Evolutionary conservation across 2,797 vertebrate species (phyloP).

Genomic region (Babyrousa celebensis): DNA sequence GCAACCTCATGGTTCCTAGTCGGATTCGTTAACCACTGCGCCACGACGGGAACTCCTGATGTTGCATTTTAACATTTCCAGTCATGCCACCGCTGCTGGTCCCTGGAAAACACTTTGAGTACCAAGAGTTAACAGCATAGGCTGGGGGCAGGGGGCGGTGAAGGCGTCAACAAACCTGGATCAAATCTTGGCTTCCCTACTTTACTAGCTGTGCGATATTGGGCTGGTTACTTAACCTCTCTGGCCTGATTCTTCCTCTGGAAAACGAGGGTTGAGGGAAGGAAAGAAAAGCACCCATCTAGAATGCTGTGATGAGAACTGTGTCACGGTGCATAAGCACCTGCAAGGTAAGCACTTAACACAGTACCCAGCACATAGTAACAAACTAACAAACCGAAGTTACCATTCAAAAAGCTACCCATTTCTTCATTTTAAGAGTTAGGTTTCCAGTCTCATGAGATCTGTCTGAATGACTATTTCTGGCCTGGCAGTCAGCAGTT

Average conservation of each 20-base stretch:
- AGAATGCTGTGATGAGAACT: background rate
- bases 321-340: background rate
- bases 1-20: too few species aligned
- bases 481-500: background rate
- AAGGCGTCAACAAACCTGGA: background rate
- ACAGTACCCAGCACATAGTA: background rate
- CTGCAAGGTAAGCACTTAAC: background rate
- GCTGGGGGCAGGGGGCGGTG: background rate
- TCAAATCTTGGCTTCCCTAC: background rate
- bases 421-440: constrained; percentile 26
- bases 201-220: background rate
- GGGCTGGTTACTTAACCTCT: background rate
- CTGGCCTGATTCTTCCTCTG: background rate
- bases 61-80: background rate
- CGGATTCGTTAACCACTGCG: too few species aligned
- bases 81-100: fast-evolving
- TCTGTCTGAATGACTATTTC: background rate
- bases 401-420: background rate
- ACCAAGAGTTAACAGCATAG: background rate
- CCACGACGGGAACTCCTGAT: background rate
- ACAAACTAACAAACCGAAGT: background rate
- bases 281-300: background rate
- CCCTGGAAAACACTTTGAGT: background rate
- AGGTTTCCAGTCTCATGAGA: background rate
- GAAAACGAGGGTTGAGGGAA: background rate